Percentiles rank a stretch among this genome's conserved stretches.
Evolutionary conservation across 2,888 invertebrate genomes (phyloP).

Genomic region (Falcaria lacertinaria): DNA sequence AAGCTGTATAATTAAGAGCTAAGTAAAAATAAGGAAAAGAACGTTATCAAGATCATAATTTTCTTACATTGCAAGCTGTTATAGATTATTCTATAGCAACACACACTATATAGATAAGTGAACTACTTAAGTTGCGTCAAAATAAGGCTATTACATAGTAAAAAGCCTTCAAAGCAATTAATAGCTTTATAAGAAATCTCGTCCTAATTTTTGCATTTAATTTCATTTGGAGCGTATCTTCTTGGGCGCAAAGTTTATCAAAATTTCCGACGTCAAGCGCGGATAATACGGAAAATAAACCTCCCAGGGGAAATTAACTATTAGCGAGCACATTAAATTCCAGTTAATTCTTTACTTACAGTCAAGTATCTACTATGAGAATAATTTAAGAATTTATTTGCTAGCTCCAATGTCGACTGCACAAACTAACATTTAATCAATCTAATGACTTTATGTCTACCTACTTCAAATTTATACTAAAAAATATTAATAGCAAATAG

Average conservation of each 20-base stretch:
- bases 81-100: no score
- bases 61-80: no score
- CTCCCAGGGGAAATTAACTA: conserved; percentile 65
- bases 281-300: conserved; percentile 53
- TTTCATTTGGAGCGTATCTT: conserved; percentile 32
- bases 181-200: background rate
- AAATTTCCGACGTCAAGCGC: conserved; percentile 34
- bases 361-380: conserved; percentile 23
- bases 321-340: conserved; percentile 65
- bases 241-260: conserved; percentile 34
- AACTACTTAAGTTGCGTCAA: no score
- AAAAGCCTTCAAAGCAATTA: no score
- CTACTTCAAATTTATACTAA: no score
- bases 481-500: no score
- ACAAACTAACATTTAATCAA: background rate
- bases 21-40: no score
- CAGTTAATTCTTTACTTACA: conserved; percentile 53
- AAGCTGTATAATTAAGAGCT: no score
- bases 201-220: conserved; percentile 17
- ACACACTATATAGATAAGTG: no score
- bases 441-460: background rate
- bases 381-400: conserved; percentile 26
- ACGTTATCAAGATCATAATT: no score
- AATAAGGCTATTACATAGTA: no score
- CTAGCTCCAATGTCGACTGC: background rate